Base-by-base conservation (phyloP, 1,140 invertebrate species). In the Euura saliciscinereae region DNA sequence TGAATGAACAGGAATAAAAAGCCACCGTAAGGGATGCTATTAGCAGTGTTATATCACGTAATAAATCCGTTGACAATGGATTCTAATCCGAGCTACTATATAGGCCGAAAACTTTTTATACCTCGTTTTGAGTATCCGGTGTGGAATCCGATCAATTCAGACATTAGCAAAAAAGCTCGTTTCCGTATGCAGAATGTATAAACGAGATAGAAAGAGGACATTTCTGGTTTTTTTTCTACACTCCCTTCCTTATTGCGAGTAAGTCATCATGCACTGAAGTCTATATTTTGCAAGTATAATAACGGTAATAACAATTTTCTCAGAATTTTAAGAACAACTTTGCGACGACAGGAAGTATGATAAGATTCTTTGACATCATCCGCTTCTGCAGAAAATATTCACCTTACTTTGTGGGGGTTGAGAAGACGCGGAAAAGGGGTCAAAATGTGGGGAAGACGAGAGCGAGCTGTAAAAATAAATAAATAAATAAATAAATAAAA, bases 261-360 rank as follows among this genome's bases (percentile, higher is more conserved):
- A 28, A 28, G 28, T 28, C 28, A 28, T 28, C 28, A 1, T 28
- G 28, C 28, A 28, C 28, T 28, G 28, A 28, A 28, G 68, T 71
- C 65, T 68, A 73, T 51, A 43, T 70, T 71, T 44, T 44, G 10
- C 2, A 51, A 64, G 13, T 28, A 10, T 70, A 71, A 46, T 13
- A 7, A 46, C 28, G 11, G 11, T 46, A 11, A 64, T 65, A 45
- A 28, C n/a, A 66, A 46, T 28, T 1, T 28, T 28, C 28, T 64
- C 8, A 64, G 13, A 64, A 13, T 10, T 10, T 64, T 64, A 64
- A 64, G 8, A 10, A 10, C 8, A 2, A 64, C 59, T 64, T 64
- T 64, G 59, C 59, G 59, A 64, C 59, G 13, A 64, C 13, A 64
- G 28, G 28, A 28, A 28, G 28, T 28, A 28, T 28, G 28, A 28